These are phyloP conservation scores for Oscheius myriophilus DNA, from an alignment of 2,888 invertebrate species.

Conservation along the genomic window DNA sequence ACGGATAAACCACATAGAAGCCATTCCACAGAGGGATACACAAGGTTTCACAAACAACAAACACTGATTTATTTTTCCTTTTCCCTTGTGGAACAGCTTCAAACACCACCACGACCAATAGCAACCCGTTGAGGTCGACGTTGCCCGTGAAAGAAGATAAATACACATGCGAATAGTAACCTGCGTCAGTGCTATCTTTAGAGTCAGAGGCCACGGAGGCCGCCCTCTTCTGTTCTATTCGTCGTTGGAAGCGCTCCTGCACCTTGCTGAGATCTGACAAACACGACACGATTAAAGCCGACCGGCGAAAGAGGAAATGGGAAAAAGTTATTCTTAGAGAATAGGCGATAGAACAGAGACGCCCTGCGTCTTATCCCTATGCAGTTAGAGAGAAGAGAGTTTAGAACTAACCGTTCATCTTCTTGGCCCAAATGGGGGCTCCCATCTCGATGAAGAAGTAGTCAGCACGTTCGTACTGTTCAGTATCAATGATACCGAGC, in stretches of 20 bases:
- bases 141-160: slow-evolving; percentile 1
- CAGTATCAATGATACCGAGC: slow-evolving; percentile 90
- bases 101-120: neutral
- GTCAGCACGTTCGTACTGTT: slow-evolving; percentile 96
- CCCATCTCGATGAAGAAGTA: slow-evolving; percentile 90
- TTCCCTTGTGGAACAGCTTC: neutral
- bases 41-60: slow-evolving; percentile 7
- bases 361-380: neutral
- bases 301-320: slow-evolving; percentile 23
- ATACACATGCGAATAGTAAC: slow-evolving; percentile 28
- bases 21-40: neutral
- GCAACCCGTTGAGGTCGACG: no score
- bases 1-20: neutral
- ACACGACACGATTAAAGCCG: slow-evolving; percentile 42
- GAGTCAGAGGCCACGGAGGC: slow-evolving; percentile 52
- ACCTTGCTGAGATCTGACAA: slow-evolving; percentile 69
- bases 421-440: slow-evolving; percentile 79
- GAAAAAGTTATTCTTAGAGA: slow-evolving; percentile 14
- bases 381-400: neutral
- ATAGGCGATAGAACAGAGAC: slow-evolving; percentile 25
- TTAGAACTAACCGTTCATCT: slow-evolving; percentile 68
- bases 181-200: slow-evolving; percentile 43
- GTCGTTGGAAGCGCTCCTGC: slow-evolving; percentile 69
- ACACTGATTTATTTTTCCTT: neutral
- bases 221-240: slow-evolving; percentile 67